Percentiles rank a stretch among this genome's conserved stretches.
Evolutionary conservation across 2,113 vertebrate species (phyloP).

Genomic region (Silurus asotus): DNA sequence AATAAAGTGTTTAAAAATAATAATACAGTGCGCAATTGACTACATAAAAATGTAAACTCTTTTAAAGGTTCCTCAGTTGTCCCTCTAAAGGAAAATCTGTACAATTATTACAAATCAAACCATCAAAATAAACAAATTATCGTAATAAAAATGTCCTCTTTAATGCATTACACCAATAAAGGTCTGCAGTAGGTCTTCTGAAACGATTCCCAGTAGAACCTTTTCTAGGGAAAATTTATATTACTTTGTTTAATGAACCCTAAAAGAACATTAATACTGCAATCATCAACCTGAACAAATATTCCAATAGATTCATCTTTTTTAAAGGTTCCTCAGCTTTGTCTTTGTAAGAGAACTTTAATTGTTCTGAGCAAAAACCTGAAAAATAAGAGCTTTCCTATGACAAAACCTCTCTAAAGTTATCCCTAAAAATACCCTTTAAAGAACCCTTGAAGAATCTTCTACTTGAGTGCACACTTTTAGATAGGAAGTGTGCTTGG

Average conservation of each 20-base stretch:
- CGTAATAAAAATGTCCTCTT: not conserved
- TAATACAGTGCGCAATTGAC: no score
- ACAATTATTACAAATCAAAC: not conserved
- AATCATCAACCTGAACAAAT: not conserved
- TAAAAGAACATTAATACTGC: not conserved
- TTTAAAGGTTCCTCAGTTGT: not conserved
- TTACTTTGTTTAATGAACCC: not conserved
- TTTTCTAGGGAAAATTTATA: not conserved
- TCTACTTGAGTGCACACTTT: not conserved
- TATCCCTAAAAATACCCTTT: not conserved
- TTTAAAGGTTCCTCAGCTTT: not conserved
- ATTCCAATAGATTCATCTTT: not conserved
- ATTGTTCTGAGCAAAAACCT: not conserved
- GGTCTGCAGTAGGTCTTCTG: not conserved
- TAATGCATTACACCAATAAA: not conserved
- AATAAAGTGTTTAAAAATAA: not conserved
- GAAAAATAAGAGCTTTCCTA: not conserved
- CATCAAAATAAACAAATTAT: not conserved
- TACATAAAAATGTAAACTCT: not conserved
- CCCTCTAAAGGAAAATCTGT: not conserved
- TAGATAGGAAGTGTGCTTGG: not conserved
- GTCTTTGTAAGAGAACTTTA: no score
- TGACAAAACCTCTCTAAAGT: not conserved
- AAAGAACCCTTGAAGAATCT: not conserved
- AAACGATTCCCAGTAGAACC: not conserved